Evolutionary conservation across 2,797 vertebrate genomes (phyloP).

Genomic region (Aythya fuligula): DNA sequence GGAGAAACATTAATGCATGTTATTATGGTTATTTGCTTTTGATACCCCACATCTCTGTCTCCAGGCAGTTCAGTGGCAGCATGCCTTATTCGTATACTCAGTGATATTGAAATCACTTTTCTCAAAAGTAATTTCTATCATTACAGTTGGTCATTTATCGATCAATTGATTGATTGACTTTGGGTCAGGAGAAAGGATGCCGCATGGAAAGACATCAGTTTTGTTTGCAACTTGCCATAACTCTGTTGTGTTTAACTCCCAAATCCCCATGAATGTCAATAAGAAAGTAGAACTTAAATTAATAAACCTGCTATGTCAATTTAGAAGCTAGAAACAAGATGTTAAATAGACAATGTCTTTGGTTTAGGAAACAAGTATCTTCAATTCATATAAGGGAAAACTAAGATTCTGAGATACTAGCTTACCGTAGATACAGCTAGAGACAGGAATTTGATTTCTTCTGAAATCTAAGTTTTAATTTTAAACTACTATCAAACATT

Average conservation of each 20-base stretch:
- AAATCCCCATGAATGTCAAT: background rate
- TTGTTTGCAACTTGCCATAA: background rate
- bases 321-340: rapidly evolving
- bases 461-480: background rate
- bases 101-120: background rate
- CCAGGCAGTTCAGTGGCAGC: rapidly evolving
- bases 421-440: background rate
- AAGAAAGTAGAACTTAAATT: background rate
- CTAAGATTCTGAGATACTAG: background rate
- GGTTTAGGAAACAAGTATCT: background rate
- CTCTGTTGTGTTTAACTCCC: background rate
- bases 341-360: background rate
- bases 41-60: background rate
- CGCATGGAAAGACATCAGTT: background rate
- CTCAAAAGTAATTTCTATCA: background rate
- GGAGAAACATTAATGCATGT: background rate
- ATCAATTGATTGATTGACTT: background rate
- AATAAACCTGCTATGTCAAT: rapidly evolving
- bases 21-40: background rate
- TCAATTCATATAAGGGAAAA: background rate
- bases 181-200: background rate
- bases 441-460: background rate
- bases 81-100: background rate
- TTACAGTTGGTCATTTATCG: background rate
- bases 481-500: background rate